A percentile compares a stretch with the other conserved stretches of the same genome.
These are phyloP conservation scores for Pluvianellus socialis DNA, from an alignment of 2,113 vertebrate species.

Conservation along the genomic window DNA sequence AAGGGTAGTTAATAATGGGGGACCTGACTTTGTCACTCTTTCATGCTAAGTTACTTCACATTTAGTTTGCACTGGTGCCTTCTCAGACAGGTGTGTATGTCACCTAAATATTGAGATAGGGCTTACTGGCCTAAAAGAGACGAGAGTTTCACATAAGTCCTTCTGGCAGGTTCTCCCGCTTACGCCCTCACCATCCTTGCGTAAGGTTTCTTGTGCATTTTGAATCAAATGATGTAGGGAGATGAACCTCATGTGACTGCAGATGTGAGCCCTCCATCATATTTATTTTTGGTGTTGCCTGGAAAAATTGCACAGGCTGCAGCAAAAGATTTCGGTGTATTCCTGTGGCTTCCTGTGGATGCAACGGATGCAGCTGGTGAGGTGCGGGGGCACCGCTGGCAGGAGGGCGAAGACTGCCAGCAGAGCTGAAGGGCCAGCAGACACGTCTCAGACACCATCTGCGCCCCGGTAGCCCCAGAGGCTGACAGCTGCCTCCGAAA, in stretches of 20 bases:
- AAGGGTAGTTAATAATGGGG: background rate
- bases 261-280: background rate
- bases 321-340: background rate
- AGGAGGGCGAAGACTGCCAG: background rate
- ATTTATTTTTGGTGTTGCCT: background rate
- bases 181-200: background rate
- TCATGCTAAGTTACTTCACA: background rate
- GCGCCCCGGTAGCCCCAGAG: background rate
- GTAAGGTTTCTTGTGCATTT: background rate
- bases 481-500: background rate
- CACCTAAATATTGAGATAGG: background rate
- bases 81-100: background rate
- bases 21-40: background rate
- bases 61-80: background rate
- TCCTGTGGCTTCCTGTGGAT: background rate
- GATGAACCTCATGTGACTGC: background rate
- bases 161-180: background rate
- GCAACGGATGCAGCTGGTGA: fast-evolving
- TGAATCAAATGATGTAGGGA: background rate
- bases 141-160: background rate
- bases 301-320: background rate
- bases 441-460: fast-evolving
- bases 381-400: background rate
- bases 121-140: background rate
- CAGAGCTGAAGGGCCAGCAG: background rate